Conservation (phyloP, 2,888 invertebrate species). For the Caenorhabditis sp. region DNA sequence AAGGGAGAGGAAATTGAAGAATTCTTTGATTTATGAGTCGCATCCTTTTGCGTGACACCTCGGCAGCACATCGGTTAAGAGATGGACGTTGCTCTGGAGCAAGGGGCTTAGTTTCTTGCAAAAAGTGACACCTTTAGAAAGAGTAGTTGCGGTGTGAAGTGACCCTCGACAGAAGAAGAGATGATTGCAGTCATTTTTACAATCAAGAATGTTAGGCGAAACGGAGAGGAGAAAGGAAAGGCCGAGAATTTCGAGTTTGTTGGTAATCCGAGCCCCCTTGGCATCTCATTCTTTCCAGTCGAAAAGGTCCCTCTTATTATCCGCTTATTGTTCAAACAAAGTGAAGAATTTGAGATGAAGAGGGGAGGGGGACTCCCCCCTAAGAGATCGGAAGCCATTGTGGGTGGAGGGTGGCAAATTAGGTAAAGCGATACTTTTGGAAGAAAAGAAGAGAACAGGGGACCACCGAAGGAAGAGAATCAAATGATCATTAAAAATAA, state of each 20-base stretch:
- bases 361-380: not conserved
- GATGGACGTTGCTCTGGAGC: conserved; percentile 43
- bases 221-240: not conserved
- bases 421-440: conserved; percentile 50
- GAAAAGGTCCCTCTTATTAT: conserved; percentile 35
- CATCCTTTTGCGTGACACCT: conserved; percentile 27
- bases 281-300: conserved; percentile 35
- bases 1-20: conserved; percentile 4
- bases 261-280: conserved; percentile 54
- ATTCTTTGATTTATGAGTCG: conserved; percentile 49
- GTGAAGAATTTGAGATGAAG: conserved; percentile 21
- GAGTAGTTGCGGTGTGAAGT: conserved; percentile 18
- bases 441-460: conserved; percentile 5
- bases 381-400: conserved; percentile 55
- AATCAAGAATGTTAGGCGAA: conserved; percentile 21
- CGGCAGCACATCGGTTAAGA: conserved; percentile 34
- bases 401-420: conserved; percentile 52
- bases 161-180: conserved; percentile 17
- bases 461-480: conserved; percentile 21
- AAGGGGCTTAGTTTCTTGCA: conserved; percentile 43
- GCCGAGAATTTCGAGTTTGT: conserved; percentile 42
- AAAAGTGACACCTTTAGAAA: conserved; percentile 53
- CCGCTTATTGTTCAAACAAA: conserved; percentile 51
- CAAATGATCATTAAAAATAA: conserved; percentile 12
- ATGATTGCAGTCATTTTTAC: conserved; percentile 46